Base-by-base conservation (phyloP, 2,797 vertebrate species). In the Aeoliscus strigatus region DNA sequence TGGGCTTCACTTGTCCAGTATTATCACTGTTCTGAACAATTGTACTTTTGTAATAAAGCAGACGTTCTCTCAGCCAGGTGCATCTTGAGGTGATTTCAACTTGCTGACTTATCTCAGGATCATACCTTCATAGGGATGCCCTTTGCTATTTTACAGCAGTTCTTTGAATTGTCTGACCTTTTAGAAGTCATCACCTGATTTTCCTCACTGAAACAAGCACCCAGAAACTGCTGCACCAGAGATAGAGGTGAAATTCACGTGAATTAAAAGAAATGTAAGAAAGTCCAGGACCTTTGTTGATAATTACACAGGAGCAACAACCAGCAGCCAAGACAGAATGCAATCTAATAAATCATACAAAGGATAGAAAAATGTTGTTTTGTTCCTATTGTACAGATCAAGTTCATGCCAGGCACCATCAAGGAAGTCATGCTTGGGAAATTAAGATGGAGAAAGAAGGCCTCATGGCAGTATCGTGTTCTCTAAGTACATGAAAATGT, bases 121-220 rank as follows among this genome's bases (percentile, higher is more conserved):
- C 60, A 70, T 82, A 79, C 78, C 74, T 81, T 79, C 80, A 86
- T 87, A 83, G 73, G 71, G 61, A 75, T 85, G 80, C 79, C 85
- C 82, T 87, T 88, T 86, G 79, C 84, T 83, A 21, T 76, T 79
- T 82, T 86, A 80, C 63, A 58, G 75, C 71, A 77, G 60, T 71
- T 75, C 73, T 74, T 60, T 83, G 83, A 82, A 84, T 84, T 60
- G 70, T 60, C 54, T 87, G 81, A 87, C 83, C 84, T 84, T 87
- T 87, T 69, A 49, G 12, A 38, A 76, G 64, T 76, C 74, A 76
- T 66, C 32, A 46, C 40, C 61, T 66, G 72, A 64, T 77, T 64
- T 59, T 58, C 39, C 55, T 9, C 48, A 57, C 60, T 66, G 47
- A n/a, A n/a, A n/a, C n/a, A n/a, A n/a, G n/a, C n/a, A n/a, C n/a